These are phyloP conservation scores for Nicator chloris DNA, from an alignment of 2,113 vertebrate genomes.

Conservation along the genomic window DNA sequence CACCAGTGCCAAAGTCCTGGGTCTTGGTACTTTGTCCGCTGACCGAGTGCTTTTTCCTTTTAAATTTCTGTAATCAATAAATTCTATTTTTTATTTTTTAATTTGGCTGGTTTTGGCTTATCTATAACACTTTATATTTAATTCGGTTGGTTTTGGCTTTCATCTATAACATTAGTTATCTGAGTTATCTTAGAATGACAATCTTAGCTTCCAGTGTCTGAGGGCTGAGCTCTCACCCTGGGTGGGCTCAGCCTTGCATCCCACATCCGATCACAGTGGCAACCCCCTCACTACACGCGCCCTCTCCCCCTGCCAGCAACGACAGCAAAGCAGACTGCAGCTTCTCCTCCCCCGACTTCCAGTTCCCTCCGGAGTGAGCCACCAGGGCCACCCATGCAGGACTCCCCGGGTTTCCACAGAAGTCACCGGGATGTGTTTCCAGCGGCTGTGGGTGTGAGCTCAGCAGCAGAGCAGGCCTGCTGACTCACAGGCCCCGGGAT, in stretches of 20 bases:
- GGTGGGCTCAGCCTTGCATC: background rate
- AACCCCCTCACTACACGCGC: background rate
- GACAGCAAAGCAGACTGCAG: rapidly evolving
- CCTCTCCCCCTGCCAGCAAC: background rate
- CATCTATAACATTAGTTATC: too few species aligned
- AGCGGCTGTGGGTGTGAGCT: background rate
- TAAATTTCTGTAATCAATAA: too few species aligned
- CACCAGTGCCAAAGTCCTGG: too few species aligned
- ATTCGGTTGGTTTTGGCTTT: too few species aligned
- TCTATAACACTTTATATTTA: too few species aligned
- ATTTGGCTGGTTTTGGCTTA: too few species aligned
- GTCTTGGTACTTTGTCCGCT: too few species aligned
- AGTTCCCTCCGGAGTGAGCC: background rate
- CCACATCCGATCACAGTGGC: background rate
- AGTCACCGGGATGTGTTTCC: background rate
- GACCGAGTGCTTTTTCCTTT: too few species aligned
- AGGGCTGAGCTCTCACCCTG: background rate
- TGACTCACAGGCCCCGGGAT: slow-evolving; percentile 37
- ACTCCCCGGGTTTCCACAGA: background rate
- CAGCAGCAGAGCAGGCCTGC: background rate
- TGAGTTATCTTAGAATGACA: too few species aligned
- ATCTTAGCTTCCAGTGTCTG: background rate
- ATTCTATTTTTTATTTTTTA: too few species aligned
- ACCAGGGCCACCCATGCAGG: background rate
- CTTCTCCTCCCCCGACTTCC: background rate